phyloP scores from a whole-genome alignment of 2,888 invertebrate genomes.

The Synergus gifuensis region DNA sequence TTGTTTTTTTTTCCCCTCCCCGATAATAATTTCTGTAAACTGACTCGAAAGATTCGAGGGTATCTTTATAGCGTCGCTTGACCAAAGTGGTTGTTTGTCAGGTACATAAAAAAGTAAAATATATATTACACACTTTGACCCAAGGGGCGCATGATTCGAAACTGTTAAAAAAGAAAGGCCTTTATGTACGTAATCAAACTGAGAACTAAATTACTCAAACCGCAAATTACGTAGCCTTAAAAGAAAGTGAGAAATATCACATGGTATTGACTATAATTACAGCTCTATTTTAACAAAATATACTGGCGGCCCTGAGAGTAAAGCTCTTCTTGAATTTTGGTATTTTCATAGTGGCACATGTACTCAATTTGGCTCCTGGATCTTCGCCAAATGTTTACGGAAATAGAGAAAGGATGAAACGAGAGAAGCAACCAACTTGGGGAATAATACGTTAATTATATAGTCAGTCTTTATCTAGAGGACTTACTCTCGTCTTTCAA shows the following conservation, averaged over 20 bases:
- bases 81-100: slow-evolving; percentile 39
- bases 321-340: slow-evolving; percentile 4
- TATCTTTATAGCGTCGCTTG: slow-evolving; percentile 29
- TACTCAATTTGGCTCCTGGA: slow-evolving; percentile 13
- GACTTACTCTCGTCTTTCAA: background rate
- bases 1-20: slow-evolving; percentile 43
- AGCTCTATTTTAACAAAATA: background rate
- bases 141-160: background rate
- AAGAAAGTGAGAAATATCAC: background rate
- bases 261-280: background rate
- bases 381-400: slow-evolving; percentile 17
- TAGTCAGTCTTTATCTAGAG: background rate
- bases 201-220: background rate
- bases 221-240: background rate
- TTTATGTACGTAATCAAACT: background rate
- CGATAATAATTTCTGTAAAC: background rate
- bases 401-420: slow-evolving; percentile 28
- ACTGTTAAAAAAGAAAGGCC: background rate
- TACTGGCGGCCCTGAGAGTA: background rate
- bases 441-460: background rate
- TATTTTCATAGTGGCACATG: slow-evolving; percentile 23
- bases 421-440: background rate
- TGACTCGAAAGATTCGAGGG: slow-evolving; percentile 14
- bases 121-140: background rate
- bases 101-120: slow-evolving; percentile 15